Evolutionary conservation across 1,140 invertebrate species (phyloP).

Genomic region (Microplitis mediator): DNA sequence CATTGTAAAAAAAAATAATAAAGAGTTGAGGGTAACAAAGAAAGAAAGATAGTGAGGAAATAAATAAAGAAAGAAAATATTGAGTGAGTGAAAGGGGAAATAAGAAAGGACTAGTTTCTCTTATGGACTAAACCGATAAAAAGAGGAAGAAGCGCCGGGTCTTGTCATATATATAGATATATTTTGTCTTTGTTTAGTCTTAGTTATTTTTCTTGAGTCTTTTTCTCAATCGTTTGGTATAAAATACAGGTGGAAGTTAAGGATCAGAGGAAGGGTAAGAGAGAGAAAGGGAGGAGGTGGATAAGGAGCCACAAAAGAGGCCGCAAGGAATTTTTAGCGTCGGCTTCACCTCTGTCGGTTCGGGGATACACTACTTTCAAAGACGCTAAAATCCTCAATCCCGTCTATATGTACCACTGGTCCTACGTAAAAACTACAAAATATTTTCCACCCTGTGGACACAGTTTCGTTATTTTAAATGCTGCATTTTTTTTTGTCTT

Average conservation of each 20-base stretch:
- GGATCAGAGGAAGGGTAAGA: neutral
- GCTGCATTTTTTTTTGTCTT: too few relatives aligned
- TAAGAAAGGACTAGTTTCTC: constrained; percentile 21
- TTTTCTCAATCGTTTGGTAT: neutral
- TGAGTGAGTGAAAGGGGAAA: neutral
- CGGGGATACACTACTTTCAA: constrained; percentile 14
- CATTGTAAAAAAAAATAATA: neutral
- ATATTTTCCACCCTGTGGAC: constrained; percentile 43
- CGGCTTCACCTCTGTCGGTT: constrained; percentile 43
- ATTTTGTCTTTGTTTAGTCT: neutral
- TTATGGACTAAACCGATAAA: neutral
- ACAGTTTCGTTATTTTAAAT: too few relatives aligned
- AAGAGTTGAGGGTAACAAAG: constrained; percentile 4
- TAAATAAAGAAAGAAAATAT: neutral
- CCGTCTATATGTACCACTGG: constrained; percentile 7
- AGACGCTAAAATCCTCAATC: constrained; percentile 13
- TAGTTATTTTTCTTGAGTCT: neutral
- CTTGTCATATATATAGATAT: neutral
- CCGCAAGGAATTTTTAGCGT: constrained; percentile 60
- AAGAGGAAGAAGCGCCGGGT: constrained; percentile 11
- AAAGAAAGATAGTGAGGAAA: constrained; percentile 7
- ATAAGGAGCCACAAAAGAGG: constrained; percentile 48
- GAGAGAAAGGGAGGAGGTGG: neutral
- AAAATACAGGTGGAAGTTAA: neutral
- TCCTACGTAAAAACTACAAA: constrained; percentile 54